Evolutionary conservation across 2,113 vertebrate species (phyloP), one percentile per base, ranked within the genome.

Genomic region (Tiliqua scincoides): DNA sequence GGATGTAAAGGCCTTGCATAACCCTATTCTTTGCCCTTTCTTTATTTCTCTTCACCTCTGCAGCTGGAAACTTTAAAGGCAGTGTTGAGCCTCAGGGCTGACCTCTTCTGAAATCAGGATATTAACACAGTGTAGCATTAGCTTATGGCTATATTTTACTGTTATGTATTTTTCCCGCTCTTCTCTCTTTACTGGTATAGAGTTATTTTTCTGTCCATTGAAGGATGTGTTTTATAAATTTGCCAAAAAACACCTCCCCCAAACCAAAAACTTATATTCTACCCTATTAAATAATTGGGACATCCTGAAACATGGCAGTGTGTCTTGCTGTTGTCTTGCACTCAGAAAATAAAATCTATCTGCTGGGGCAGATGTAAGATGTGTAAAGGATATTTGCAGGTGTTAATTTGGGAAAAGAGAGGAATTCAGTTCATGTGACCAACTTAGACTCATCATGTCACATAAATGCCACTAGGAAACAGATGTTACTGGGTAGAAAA

Each of bases 401-500:
- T 43, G 91, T 93, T 90, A 73, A 59, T 74, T 71, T 52, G 25
- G 63, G 61, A 87, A 43, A 35, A 90, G 68, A 86, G 84, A 88
- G 84, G n/a, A 70, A 87, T 91, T 84, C 67, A 79, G 74, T 81
- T 74, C 73, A 68, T 85, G 54, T 87, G 79, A 71, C 75, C 67
- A 88, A 91, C 79, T 88, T 86, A n/a, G 86, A 63, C 35, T 90
- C 72, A 78, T 76, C 83, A 72, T 86, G 80, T 81, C 81, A 85
- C 61, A 63, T 35, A 61, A 37, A 23, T 87, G 85, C 85, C 79
- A 67, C 82, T 92, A 79, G 85, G 67, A 87, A 90, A 88, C 82
- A 86, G 71, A 92, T 90, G 79, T 89, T 89, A 62, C 87, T 92
- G 89, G 79, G 84, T 82, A 71, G 76, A 71, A 68, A 54, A 63